Base-by-base conservation (phyloP, 1,140 invertebrate genomes). In the Lordiphosa clarofinis region DNA sequence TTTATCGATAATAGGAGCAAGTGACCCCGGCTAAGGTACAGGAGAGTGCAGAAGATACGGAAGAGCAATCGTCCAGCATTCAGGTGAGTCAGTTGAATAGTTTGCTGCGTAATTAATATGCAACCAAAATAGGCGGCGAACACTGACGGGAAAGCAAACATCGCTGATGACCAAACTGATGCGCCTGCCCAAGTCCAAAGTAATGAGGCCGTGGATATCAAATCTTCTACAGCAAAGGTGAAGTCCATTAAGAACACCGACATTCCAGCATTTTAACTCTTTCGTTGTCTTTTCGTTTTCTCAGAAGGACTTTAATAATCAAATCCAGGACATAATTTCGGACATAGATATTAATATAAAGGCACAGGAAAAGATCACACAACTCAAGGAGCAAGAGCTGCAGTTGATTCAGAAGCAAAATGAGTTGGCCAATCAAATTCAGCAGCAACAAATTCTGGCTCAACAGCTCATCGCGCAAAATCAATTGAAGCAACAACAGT, bases 271-370 rank as follows among this genome's bases (percentile, higher is more conserved):
- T 21, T 28, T 44, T n/a, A 15, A n/a, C 1, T 4, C 2, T 33
- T 3, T 33, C 15, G 4, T 44, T 39, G 8, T 5, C 19, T 28
- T 50, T 12, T 39, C 10, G 4, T 11, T 43, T 54, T 38, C 5
- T 31, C 90, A 92, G 63, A 90, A 90, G 52, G 90, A 89, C 62
- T 91, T 92, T 42, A 92, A 91, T 62, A 91, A 90, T 56, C 89
- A 90, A 10, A 86, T 92, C 28, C 91, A 91, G 56, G 91, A 92
- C 67, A 92, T 92, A 48, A 92, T 92, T 62, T 92, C 91, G 4
- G 92, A 92, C 76, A 91, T 92, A 70, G 92, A 92, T 73, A 88
- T 88, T 28, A 91, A 90, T 65, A 91, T 91, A 9, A 84, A 62
- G 31, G 90, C 89, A 0, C 78, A 88, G 47, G 82, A 87, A 43